Evolutionary conservation across 1,140 invertebrate species (phyloP).

Genomic region (Drosophila pachea): DNA sequence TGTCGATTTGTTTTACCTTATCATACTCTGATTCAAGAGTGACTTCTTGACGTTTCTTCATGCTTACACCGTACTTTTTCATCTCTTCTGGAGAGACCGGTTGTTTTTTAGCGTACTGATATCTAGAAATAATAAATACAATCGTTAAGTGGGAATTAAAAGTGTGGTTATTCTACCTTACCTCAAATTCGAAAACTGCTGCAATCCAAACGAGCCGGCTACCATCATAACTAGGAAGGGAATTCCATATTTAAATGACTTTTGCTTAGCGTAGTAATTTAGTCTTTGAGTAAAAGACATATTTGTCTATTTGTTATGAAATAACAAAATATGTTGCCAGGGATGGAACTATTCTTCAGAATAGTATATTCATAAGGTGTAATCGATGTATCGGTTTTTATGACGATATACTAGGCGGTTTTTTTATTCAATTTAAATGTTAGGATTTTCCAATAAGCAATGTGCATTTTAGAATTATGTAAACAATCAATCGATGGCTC

Average conservation of each 20-base stretch:
- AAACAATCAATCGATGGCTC: constrained; percentile 34
- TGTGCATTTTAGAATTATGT: not conserved
- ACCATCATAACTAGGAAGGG: constrained; percentile 85
- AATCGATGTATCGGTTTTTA: not conserved
- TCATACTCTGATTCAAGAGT: constrained; percentile 87
- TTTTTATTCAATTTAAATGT: not conserved
- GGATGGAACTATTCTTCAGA: not conserved
- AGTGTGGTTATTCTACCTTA: constrained; percentile 63
- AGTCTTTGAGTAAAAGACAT: constrained; percentile 67
- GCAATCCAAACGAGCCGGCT: constrained; percentile 85
- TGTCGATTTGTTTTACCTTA: constrained; percentile 85
- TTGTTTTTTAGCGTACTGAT: constrained; percentile 83
- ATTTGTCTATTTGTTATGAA: constrained; percentile 43
- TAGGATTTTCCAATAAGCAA: not conserved
- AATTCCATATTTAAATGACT: constrained; percentile 80
- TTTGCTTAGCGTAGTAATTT: constrained; percentile 55
- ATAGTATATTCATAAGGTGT: not conserved
- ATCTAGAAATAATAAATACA: constrained; percentile 79
- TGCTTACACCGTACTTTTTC: constrained; percentile 82
- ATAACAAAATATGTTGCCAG: constrained; percentile 26
- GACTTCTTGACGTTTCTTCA: constrained; percentile 84
- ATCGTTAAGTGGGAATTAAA: not conserved
- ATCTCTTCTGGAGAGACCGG: constrained; percentile 82
- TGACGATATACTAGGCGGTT: constrained; percentile 7
- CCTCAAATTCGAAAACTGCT: constrained; percentile 85